phyloP scores from a whole-genome alignment of 92 coral and sea anemone genomes.

The Epizoanthus fatuus region DNA sequence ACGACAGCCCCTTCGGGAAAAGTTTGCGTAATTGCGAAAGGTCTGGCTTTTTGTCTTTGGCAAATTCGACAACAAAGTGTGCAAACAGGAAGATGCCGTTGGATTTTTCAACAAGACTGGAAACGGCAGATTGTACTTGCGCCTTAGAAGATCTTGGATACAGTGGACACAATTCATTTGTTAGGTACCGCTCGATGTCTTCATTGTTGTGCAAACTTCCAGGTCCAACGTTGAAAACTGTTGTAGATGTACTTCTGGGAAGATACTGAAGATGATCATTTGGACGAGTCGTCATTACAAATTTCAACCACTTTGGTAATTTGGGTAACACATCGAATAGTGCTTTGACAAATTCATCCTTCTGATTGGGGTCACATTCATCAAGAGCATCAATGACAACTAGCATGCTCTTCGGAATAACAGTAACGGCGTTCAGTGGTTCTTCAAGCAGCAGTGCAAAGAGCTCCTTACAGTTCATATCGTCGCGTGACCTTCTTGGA shows the following conservation, averaged over 20 bases:
- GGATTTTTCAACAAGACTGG: slow-evolving; percentile 18
- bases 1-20: slow-evolving; percentile 35
- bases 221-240: slow-evolving; percentile 1
- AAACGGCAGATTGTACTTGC: slow-evolving; percentile 1
- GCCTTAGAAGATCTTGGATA: neutral
- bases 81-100: slow-evolving; percentile 48
- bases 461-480: slow-evolving; percentile 25
- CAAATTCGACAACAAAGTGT: slow-evolving; percentile 8
- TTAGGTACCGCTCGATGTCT: slow-evolving; percentile 29
- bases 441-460: slow-evolving; percentile 28
- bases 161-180: neutral
- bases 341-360: slow-evolving; percentile 44
- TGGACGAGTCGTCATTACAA: slow-evolving; percentile 51
- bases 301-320: slow-evolving; percentile 53
- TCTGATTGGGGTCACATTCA: slow-evolving; percentile 25
- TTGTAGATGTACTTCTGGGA: slow-evolving; percentile 14
- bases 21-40: slow-evolving; percentile 17
- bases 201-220: slow-evolving; percentile 7
- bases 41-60: neutral
- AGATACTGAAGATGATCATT: neutral
- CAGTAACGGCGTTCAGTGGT: slow-evolving; percentile 2
- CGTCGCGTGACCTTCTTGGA: neutral
- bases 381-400: slow-evolving; percentile 61
- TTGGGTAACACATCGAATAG: slow-evolving; percentile 33
- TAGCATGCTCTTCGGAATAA: slow-evolving; percentile 2